Base-by-base conservation (phyloP, 2,888 invertebrate species). In the Xanthia togata region DNA sequence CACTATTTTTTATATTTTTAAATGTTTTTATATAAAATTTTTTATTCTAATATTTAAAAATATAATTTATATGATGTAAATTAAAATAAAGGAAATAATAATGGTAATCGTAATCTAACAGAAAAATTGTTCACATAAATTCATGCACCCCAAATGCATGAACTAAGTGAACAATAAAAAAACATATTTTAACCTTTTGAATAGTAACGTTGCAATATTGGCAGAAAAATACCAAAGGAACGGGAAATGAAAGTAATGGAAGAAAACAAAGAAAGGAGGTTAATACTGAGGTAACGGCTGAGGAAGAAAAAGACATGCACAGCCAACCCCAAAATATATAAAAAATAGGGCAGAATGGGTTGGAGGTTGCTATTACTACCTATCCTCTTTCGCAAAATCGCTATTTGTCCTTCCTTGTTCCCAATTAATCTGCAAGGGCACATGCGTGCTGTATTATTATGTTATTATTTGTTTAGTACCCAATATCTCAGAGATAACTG, bases 401-500 rank as follows among this genome's bases (percentile, higher is more conserved):
- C n/a, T 4, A 14, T n/a, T 14, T 26, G 26, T 57, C 5, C 0
- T 9, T 12, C n/a, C 59, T 63, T 81, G 31, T 11, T 38, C 77
- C 69, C 14, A n/a, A 55, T 55, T 57, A 62, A 81, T 80, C 73
- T 80, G 72, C 69, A 81, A 75, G 65, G 67, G 65, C 78, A 76
- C 72, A 83, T 79, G 77, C 78, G 75, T 76, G 50, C 50, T 38
- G 69, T 81, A 82, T 80, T 81, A 87, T 80, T 82, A 78, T 72
- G 81, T 87, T 81, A 78, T 83, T 88, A 90, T 90, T 87, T 90
- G 88, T 89, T 78, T 88, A 80, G 81, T 73, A 80, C 73, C 83
- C 80, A 86, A 85, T 89, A 87, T 87, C 81, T 83, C 50, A 35
- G 57, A 85, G 87, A 90, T 92, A 91, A 88, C 88, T 83, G 88